Evolutionary conservation across 2,113 vertebrate species (phyloP).

Genomic region (Tinamus guttatus): DNA sequence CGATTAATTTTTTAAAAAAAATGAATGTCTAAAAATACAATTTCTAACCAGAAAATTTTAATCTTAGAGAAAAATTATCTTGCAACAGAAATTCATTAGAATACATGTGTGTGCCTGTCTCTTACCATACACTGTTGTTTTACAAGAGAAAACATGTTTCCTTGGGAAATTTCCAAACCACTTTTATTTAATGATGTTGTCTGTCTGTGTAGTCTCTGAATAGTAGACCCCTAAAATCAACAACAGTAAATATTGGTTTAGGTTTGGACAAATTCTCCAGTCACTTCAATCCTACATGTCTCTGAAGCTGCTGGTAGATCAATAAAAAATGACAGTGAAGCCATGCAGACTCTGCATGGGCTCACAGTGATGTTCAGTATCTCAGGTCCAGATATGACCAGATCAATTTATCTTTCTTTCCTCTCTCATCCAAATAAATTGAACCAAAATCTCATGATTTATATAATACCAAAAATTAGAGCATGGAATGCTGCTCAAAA

Average conservation of each 20-base stretch:
- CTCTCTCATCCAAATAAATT: neutral
- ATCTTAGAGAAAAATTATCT: neutral
- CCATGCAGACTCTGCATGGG: neutral
- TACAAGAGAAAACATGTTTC: neutral
- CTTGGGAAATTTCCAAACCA: constrained; percentile 17
- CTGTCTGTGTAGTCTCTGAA: neutral
- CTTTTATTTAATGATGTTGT: neutral
- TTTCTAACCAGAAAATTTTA: neutral
- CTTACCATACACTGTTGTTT: neutral
- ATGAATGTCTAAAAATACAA: neutral
- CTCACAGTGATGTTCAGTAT: neutral
- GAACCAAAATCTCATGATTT: neutral
- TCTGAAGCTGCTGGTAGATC: neutral
- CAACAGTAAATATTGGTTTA: neutral
- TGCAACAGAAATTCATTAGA: constrained; percentile 1
- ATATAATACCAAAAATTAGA: neutral
- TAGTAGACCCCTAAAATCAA: neutral
- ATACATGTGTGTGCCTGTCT: neutral
- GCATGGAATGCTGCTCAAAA: neutral
- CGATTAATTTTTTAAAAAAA: neutral
- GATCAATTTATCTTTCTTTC: neutral
- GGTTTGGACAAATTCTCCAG: neutral
- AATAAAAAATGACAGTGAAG: neutral
- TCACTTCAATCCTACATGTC: neutral
- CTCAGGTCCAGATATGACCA: neutral